Percentiles rank a stretch among this genome's conserved stretches.
phyloP scores from a whole-genome alignment of 2,888 invertebrate species.

The Dilophus febrilis region DNA sequence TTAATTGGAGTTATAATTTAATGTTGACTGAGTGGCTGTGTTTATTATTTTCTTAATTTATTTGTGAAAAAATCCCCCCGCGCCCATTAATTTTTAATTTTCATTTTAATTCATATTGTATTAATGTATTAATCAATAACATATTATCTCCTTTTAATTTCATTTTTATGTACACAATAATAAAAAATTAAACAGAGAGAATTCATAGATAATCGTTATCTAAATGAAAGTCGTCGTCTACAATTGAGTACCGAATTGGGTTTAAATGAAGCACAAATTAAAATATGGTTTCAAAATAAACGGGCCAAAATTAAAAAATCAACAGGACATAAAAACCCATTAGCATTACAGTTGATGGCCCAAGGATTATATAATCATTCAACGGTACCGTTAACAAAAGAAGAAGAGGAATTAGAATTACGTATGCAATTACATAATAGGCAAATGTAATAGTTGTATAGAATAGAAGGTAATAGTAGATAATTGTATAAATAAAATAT shows the following conservation, averaged over 20 bases:
- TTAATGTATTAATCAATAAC: too few species aligned
- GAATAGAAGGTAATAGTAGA: too few species aligned
- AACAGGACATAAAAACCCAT: constrained; percentile 63
- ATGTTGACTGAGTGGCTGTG: too few species aligned
- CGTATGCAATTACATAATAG: constrained; percentile 24
- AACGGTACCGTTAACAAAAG: constrained; percentile 53
- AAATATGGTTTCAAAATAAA: constrained; percentile 96
- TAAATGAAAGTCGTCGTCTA: constrained; percentile 82
- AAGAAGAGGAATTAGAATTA: constrained; percentile 51
- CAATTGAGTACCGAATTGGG: constrained; percentile 80
- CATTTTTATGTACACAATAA: too few species aligned
- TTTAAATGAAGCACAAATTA: constrained; percentile 91
- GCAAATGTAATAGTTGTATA: constrained; percentile 16
- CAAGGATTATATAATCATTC: constrained; percentile 87
- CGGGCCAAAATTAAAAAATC: constrained; percentile 92
- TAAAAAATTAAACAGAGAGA: constrained; percentile 64
- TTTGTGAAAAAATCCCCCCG: too few species aligned
- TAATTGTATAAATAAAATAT: too few species aligned
- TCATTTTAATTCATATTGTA: too few species aligned
- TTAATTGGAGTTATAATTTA: too few species aligned
- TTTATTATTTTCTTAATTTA: too few species aligned
- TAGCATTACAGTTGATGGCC: constrained; percentile 83
- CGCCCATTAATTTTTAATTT: too few species aligned
- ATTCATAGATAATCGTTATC: constrained; percentile 81
- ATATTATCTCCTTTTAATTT: too few species aligned